phyloP scores from a whole-genome alignment of 2,797 vertebrate genomes.

The Scarus forsteni region DNA sequence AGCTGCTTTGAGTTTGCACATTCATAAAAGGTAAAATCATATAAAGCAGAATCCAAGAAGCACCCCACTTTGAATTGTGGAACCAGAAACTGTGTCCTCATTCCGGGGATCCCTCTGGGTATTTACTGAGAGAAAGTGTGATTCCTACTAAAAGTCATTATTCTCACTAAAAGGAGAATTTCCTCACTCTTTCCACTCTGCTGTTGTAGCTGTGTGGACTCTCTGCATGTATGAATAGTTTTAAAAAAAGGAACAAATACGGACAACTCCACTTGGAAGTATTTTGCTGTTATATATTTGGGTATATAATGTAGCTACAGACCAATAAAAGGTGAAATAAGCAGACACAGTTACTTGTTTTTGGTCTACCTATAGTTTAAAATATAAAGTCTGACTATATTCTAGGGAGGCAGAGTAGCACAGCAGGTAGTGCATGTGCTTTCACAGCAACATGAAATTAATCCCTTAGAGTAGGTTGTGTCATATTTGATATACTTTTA shows the following conservation, averaged over 20 bases:
- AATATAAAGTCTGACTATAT: too few species aligned
- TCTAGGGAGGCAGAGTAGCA: too few species aligned
- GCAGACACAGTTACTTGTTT: too few species aligned
- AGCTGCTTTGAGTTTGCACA: conserved; percentile 33
- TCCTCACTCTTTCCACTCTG: conserved; percentile 9
- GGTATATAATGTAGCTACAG: too few species aligned
- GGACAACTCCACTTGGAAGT: too few species aligned
- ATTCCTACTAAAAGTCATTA: conserved; percentile 20
- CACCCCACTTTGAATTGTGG: conserved; percentile 25
- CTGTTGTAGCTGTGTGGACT: neutral
- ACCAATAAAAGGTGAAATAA: too few species aligned
- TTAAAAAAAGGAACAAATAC: neutral
- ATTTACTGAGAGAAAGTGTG: neutral
- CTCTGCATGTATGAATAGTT: neutral
- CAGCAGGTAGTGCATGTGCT: too few species aligned
- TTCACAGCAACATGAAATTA: too few species aligned
- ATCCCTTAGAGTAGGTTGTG: too few species aligned
- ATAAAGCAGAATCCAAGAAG: conserved; percentile 36
- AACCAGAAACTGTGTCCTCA: conserved; percentile 22
- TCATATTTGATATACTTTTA: too few species aligned
- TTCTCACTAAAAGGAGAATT: conserved; percentile 26
- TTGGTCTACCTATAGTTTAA: too few species aligned
- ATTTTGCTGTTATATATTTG: too few species aligned
- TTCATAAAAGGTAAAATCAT: conserved; percentile 28
- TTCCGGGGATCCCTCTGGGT: conserved; percentile 35